Evolutionary conservation across 2,888 invertebrate species (phyloP), one percentile per base, ranked within the genome.

Genomic region (Erannis defoliaria): DNA sequence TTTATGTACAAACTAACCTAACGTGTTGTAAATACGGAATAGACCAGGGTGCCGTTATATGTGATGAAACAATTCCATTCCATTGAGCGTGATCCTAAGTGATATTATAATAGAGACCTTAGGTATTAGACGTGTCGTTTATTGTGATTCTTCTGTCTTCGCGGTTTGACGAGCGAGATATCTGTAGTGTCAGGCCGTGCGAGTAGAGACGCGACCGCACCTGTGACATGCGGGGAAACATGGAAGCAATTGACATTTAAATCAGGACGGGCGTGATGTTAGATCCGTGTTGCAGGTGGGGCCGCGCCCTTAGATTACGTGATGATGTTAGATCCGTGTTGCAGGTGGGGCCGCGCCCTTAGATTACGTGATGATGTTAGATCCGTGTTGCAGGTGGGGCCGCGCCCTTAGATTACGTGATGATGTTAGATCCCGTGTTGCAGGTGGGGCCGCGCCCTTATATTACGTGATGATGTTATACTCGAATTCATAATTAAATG

Each of bases 41-140:
- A 75, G 73, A 75, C 68, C 83, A 79, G 78, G 81, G 79, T 80
- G 79, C 76, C 78, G 79, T 66, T 65, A 76, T 80, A 75, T 80
- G 85, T 84, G 84, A 84, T 83, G 77, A 69, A 64, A 62, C 62
- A 45, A 57, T 79, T 84, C 82, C 88, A 87, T 86, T 88, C 86
- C 88, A 84, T 54, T 66, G 62, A 58, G 67, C 65, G 67, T 67
- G 62, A 68, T 66, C 65, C 80, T 80, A 81, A 77, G 88, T 87
- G 86, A 87, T 88, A 88, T 82, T 82, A 82, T 69, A 59, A 71
- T 76, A 72, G 70, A 71, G 31, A 61, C 61, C 55, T 55, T 61
- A 51, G 61, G 55, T 61, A 61, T 16, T 51, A 53, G 33, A 50
- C 42, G 53, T 58, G 48, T 58, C 29, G 21, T 51, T n/a, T n/a